These are phyloP conservation scores for Microcebus ravelobensis DNA, from an alignment of 2,113 vertebrate genomes.

Conservation along the genomic window DNA sequence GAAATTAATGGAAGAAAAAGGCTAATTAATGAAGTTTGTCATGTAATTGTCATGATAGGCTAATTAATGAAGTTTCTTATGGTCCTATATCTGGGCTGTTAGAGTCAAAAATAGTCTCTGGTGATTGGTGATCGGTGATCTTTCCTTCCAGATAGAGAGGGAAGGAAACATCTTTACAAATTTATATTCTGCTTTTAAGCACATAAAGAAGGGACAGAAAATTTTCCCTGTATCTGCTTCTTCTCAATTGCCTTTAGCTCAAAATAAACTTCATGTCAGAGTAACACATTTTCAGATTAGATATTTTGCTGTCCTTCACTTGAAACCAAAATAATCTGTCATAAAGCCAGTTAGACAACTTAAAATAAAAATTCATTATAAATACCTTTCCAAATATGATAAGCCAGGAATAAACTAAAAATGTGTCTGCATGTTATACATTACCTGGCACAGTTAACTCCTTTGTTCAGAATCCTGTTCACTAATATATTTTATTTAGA, in stretches of 20 bases:
- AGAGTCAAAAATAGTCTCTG: background rate
- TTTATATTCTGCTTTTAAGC: background rate
- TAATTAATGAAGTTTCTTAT: too few relatives aligned
- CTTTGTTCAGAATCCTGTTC: background rate
- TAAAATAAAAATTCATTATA: background rate
- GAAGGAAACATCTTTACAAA: background rate
- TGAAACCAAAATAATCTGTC: background rate
- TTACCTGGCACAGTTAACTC: background rate
- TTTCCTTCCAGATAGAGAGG: background rate
- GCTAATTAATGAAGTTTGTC: background rate
- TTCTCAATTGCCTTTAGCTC: background rate
- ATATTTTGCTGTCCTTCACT: background rate
- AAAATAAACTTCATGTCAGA: background rate
- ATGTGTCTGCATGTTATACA: background rate
- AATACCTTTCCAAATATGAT: background rate
- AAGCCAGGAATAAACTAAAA: background rate
- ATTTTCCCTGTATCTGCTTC: background rate
- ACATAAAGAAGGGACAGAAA: background rate
- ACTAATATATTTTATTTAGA: background rate
- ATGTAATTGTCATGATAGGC: too few relatives aligned
- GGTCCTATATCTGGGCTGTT: background rate
- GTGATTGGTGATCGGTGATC: background rate
- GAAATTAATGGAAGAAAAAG: background rate
- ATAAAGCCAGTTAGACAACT: background rate
- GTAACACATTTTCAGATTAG: background rate